Conservation (phyloP, 2,113 vertebrate genomes). For the Cnemophilus loriae region DNA sequence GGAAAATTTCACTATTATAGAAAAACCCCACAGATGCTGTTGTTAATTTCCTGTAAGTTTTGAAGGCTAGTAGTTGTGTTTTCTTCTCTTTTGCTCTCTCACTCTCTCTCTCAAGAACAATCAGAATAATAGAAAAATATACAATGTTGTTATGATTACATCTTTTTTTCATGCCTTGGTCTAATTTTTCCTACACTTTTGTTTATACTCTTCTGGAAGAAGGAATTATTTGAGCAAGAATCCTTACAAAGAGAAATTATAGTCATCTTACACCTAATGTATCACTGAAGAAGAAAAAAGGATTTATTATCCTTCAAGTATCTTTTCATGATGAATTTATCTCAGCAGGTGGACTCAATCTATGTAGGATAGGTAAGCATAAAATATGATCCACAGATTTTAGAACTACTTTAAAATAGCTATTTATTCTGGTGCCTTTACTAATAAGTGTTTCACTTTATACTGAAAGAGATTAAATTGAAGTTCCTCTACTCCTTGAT, state of each 20-base stretch:
- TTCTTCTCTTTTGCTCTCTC: slow-evolving; percentile 35
- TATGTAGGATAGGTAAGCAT: slow-evolving; percentile 32
- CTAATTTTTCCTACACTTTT: slow-evolving; percentile 46
- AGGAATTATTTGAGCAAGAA: slow-evolving; percentile 58
- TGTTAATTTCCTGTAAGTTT: slow-evolving; percentile 65
- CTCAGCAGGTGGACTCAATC: slow-evolving; percentile 64
- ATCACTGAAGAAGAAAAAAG: slow-evolving; percentile 61
- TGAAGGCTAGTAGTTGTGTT: slow-evolving; percentile 23
- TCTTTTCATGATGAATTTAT: slow-evolving; percentile 55
- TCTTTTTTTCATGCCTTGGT: slow-evolving; percentile 21
- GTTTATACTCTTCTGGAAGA: neutral
- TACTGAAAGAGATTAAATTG: slow-evolving; percentile 26
- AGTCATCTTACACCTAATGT: slow-evolving; percentile 71
- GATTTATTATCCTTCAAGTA: slow-evolving; percentile 69
- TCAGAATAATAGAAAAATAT: slow-evolving; percentile 58
- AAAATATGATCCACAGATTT: slow-evolving; percentile 50
- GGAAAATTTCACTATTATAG: slow-evolving; percentile 53
- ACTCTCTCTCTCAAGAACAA: slow-evolving; percentile 47
- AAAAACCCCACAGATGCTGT: slow-evolving; percentile 35
- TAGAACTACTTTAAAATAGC: slow-evolving; percentile 30
- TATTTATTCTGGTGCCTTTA: neutral
- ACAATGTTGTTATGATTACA: slow-evolving; percentile 29
- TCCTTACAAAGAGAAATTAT: slow-evolving; percentile 70
- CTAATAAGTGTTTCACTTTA: slow-evolving; percentile 25
- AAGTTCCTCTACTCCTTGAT: slow-evolving; percentile 8